These are phyloP conservation scores for Neoitamus cyanurus DNA, from an alignment of 2,888 invertebrate genomes.

Conservation along the genomic window DNA sequence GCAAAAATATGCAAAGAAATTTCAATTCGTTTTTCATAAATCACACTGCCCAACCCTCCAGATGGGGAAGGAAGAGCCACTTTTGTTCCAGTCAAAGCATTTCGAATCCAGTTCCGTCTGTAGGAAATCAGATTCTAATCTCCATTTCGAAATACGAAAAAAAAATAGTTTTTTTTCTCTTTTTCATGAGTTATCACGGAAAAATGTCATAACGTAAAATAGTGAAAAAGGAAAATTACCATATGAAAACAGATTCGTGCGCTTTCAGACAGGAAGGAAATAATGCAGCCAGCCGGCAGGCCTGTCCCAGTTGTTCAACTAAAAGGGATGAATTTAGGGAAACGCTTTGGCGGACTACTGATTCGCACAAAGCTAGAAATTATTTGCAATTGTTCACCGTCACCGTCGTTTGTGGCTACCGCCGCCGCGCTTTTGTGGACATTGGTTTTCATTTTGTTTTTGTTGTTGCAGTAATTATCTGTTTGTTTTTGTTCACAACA, in stretches of 20 bases:
- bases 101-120: not conserved
- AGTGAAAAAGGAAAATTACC: slow-evolving; percentile 15
- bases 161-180: not conserved
- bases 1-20: not conserved
- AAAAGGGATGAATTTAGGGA: not conserved
- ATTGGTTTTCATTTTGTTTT: not conserved
- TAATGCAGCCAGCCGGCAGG: not conserved
- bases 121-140: slow-evolving; percentile 5
- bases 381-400: not conserved
- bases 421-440: not conserved
- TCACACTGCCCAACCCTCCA: not conserved
- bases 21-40: slow-evolving; percentile 9
- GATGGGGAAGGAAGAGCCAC: not conserved
- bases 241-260: slow-evolving; percentile 10
- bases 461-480: not conserved
- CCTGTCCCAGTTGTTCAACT: not conserved
- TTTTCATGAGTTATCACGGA: not conserved
- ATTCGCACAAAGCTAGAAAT: not conserved
- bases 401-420: not conserved
- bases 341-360: not conserved
- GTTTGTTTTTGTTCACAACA: not conserved
- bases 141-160: not conserved
- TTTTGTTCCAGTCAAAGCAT: not conserved
- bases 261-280: slow-evolving; percentile 7
- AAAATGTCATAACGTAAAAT: slow-evolving; percentile 13